Evolutionary conservation across 1,140 invertebrate species (phyloP), one percentile per base, ranked within the genome.

Genomic region (Radopholus similis): DNA sequence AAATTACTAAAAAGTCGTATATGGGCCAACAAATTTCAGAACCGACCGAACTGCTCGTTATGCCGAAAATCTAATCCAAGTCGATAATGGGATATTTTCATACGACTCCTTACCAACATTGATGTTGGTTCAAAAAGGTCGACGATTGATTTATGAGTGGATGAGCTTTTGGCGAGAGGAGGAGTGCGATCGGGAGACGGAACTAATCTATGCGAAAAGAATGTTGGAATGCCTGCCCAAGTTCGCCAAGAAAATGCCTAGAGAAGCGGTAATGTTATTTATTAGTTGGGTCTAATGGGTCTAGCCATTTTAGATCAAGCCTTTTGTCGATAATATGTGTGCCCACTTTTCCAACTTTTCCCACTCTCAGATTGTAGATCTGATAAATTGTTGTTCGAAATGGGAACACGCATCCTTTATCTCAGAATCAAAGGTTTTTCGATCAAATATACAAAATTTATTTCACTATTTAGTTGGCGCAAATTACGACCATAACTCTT

Each of bases 71-170:
- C 35, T 62, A 21, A 30, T 30, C n/a, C 40, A 55, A 40, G 21
- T 64, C 8, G 18, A 64, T 26, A 1, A 21, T 21, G 2, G 40
- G 1, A 34, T 64, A 38, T 64, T 64, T 26, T 18, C n/a, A 21
- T 8, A 2, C 15, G 74, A 73, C 13, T 40, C 53, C 23, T 13
- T 73, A 35, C 74, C 72, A 15, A 73, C 74, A 1, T n/a, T 73
- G 9, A 73, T 73, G 72, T 51, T 73, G 15, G 65, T 73, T 23
- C 72, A 73, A 65, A 73, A 73, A 35, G 72, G 72, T 1, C 74
- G 72, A 23, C n/a, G 26, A 13, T 47, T 77, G 11, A 21, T 77
- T 15, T 74, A 38, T 26, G 73, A 73, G 28, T 72, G 38, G 44
- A 23, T 47, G 18, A 68, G 40, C 28, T 69, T 69, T 54, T 68